Evolutionary conservation across 2,888 invertebrate genomes (phyloP), one percentile per base, ranked within the genome.

Genomic region (Polylopha cassiicola): DNA sequence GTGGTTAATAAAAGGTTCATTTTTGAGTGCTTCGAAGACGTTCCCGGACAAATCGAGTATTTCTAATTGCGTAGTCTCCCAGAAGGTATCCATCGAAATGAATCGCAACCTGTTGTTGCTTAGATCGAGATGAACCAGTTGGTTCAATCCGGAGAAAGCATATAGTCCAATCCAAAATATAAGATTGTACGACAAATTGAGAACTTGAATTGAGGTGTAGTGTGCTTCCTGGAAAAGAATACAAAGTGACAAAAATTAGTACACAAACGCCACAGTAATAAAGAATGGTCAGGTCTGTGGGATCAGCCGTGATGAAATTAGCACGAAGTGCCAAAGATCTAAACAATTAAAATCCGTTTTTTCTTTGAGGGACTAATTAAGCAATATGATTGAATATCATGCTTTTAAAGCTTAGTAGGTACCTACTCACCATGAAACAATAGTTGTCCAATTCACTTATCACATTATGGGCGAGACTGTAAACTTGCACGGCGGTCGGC

Each of bases 141-240:
- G 68, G 2, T 77, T 70, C 37, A 90, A 47, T 0, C 86, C 84
- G 0, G 77, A 65, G 55, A 91, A 90, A 0, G 89, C 89, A 48
- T 90, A 87, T 34, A 89, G 62, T 5, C 89, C 89, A 29, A 91
- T 85, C 61, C 89, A 89, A 48, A 87, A 87, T 29, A 91, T 86
- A 42, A 86, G 76, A 65, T 91, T 91, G 59, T 89, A 81, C 0
- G 89, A 88, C 22, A 89, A 55, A 52, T 88, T 82, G 9, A 89
- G 62, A 13, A 85, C 61, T 65, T 80, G 74, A 41, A 89, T 55
- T 5, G 80, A 76, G 5, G 70, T 71, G 44, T 88, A 82, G 13
- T 81, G 80, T 13, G 73, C 61, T 51, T 87, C 76, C 88, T 88
- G 61, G 47, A 86, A 78, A 31, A 3, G 22, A 20, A 39, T 18